Evolutionary conservation across 2,113 vertebrate genomes (phyloP), one percentile per base, ranked within the genome.

Genomic region (Climacteris rufus): DNA sequence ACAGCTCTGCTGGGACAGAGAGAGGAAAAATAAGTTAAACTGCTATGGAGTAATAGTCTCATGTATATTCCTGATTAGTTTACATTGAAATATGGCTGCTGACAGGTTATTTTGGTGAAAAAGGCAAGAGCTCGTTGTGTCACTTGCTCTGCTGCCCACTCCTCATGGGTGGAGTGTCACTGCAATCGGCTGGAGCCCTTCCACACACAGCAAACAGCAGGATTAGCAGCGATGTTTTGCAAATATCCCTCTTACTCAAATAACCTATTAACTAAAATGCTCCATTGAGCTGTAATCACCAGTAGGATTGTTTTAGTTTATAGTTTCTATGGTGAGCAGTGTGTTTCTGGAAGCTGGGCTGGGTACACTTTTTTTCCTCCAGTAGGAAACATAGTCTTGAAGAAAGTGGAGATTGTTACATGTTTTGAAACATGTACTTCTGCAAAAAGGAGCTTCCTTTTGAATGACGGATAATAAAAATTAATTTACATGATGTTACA

Each of bases 221-320:
- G 83, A 90, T 96, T 90, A 93, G 45, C 85, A 81, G 37, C 0
- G 9, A 42, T 87, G 72, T 96, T 96, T 83, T 96, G 86, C 83
- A 92, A 96, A 93, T 95, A 96, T 68, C 52, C 37, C 65, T 93
- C 72, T 92, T 90, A 79, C 64, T 94, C 63, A 64, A 93, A 95
- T 65, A 91, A 81, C 56, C n/a, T 68, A 50, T 90, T 86, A 92
- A 90, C 76, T 83, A 69, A 90, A 93, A 93, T 31, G 52, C 90
- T 93, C 90, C 77, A 87, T 1, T 83, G 49, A 84, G 40, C 40
- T 92, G 61, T 57, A 71, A 35, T 84, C 60, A 72, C 79, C 44
- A 35, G 40, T 44, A 53, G 61, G n/a, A 61, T 79, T 95, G 90
- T 44, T 96, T 93, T 59, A 88, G 60, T 92, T 94, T 78, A 42